Conservation (phyloP, 1,140 invertebrate species). For the Apolygus lucorum region DNA sequence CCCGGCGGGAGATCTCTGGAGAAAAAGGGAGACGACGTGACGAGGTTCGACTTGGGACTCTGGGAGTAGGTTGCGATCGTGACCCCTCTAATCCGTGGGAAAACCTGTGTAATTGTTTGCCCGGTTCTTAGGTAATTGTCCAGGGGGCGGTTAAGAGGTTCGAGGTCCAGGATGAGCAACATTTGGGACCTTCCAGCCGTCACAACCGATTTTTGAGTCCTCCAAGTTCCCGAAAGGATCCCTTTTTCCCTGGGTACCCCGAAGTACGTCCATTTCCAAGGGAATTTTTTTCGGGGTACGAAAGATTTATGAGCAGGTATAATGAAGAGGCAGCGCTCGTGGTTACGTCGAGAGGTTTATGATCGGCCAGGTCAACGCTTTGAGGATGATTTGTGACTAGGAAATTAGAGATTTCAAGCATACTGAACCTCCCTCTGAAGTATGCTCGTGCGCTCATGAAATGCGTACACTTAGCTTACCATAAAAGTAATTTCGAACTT, state of each 20-base stretch:
- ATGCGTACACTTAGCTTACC: background rate
- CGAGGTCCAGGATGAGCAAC: background rate
- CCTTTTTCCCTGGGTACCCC: background rate
- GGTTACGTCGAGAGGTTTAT: background rate
- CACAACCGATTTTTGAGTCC: background rate
- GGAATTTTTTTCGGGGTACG: background rate
- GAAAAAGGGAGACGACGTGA: background rate
- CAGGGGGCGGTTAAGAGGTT: constrained; percentile 23
- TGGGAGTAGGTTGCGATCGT: constrained; percentile 5
- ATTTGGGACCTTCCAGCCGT: background rate
- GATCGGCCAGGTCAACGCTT: background rate
- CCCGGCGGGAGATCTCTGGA: too few relatives aligned
- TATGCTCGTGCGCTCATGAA: background rate
- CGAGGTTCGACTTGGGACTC: background rate
- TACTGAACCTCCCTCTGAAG: background rate
- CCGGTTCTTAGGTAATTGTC: constrained; percentile 10
- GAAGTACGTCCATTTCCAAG: background rate
- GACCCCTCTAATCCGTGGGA: constrained; percentile 11
- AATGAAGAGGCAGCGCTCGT: background rate
- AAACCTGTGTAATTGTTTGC: constrained; percentile 13
- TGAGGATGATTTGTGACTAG: background rate
- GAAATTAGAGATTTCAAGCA: background rate
- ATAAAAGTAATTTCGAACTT: background rate
- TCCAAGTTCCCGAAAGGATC: background rate
- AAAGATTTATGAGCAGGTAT: background rate